These are phyloP conservation scores for Artemia franciscana DNA, from an alignment of 1,140 invertebrate species.

Conservation along the genomic window DNA sequence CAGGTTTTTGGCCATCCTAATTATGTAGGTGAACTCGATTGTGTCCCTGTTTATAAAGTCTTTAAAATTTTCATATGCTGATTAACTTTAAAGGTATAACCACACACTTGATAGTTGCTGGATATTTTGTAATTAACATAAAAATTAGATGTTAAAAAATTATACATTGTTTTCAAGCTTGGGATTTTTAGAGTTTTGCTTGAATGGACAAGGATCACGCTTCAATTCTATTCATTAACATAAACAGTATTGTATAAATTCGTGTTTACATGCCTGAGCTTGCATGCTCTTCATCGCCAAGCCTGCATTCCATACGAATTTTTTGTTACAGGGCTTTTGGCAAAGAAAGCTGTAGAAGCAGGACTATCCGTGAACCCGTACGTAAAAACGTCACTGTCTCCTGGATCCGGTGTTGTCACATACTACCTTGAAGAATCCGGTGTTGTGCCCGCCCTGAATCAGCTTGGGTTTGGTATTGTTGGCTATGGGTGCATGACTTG, in stretches of 20 bases:
- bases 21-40: no score
- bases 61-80: no score
- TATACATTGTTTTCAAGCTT: no score
- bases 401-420: slow-evolving; percentile 90
- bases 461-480: slow-evolving; percentile 75
- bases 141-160: no score
- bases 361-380: slow-evolving; percentile 72
- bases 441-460: slow-evolving; percentile 58
- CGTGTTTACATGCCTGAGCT: no score
- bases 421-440: slow-evolving; percentile 77
- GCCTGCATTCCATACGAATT: background rate
- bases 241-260: background rate
- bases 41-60: no score
- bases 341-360: slow-evolving; percentile 78
- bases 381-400: slow-evolving; percentile 87
- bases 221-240: background rate
- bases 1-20: no score
- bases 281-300: no score
- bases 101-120: no score
- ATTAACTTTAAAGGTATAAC: no score
- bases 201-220: background rate
- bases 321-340: slow-evolving; percentile 44
- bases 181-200: no score
- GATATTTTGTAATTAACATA: no score
- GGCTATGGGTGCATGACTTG: slow-evolving; percentile 93